Percentiles rank a stretch among this genome's conserved stretches.
Evolutionary conservation across 2,113 vertebrate species (phyloP).

Genomic region (Terrapene triunguis): DNA sequence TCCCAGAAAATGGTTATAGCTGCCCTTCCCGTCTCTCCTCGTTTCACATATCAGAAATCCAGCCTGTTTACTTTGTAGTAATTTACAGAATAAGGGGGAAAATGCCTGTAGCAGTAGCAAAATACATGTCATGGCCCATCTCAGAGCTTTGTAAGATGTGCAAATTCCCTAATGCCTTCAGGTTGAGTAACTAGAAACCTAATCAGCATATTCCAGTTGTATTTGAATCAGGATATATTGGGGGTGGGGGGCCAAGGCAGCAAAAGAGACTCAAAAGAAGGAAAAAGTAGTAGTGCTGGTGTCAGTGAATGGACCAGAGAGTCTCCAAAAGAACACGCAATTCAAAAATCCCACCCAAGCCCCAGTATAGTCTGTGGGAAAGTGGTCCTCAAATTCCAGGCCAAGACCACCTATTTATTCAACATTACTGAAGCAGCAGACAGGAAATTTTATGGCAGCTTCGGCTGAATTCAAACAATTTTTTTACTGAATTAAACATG

Average conservation of each 20-base stretch:
- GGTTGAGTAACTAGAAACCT: slow-evolving; percentile 61
- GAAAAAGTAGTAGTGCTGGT: slow-evolving; percentile 1
- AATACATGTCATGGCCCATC: slow-evolving; percentile 61
- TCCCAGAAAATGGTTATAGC: slow-evolving; percentile 22
- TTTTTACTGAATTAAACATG: background rate
- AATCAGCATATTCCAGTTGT: slow-evolving; percentile 18
- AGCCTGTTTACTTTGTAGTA: background rate
- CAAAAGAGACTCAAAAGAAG: background rate
- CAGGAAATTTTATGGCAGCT: background rate
- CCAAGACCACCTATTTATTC: slow-evolving; percentile 8
- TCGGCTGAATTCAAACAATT: background rate
- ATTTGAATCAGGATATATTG: background rate
- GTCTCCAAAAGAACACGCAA: background rate
- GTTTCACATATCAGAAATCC: background rate
- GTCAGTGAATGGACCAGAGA: background rate
- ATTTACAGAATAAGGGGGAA: slow-evolving; percentile 3
- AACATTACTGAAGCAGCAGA: slow-evolving; percentile 26
- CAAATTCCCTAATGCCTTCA: slow-evolving; percentile 63
- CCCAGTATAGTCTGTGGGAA: slow-evolving; percentile 42
- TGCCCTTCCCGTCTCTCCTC: slow-evolving; percentile 14
- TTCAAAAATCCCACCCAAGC: background rate
- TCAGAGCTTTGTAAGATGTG: slow-evolving; percentile 49
- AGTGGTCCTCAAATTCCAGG: background rate
- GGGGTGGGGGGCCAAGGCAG: background rate
- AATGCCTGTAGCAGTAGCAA: slow-evolving; percentile 61